These are phyloP conservation scores for Parnassius apollo DNA, from an alignment of 2,888 invertebrate genomes.

Conservation along the genomic window DNA sequence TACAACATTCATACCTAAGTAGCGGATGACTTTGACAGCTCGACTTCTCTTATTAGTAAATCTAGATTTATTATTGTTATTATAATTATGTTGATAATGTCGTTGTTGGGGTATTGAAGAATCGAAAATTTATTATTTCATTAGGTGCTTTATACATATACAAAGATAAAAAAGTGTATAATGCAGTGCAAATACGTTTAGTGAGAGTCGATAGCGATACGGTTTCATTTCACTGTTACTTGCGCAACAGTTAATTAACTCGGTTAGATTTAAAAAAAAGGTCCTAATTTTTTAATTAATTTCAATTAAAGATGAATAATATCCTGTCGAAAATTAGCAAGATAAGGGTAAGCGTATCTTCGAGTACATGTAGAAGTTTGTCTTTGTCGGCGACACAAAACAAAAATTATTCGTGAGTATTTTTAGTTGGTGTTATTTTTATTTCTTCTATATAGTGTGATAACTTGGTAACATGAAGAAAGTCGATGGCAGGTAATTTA, in stretches of 20 bases:
- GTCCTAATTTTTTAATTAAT: constrained; percentile 8
- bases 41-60: too few relatives aligned
- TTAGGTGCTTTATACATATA: background rate
- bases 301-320: constrained; percentile 46
- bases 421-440: background rate
- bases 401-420: constrained; percentile 63
- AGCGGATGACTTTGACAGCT: too few relatives aligned
- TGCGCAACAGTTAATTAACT: constrained; percentile 5
- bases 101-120: too few relatives aligned
- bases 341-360: constrained; percentile 31
- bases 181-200: background rate
- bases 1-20: too few relatives aligned
- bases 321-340: constrained; percentile 42
- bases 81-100: too few relatives aligned
- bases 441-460: too few relatives aligned
- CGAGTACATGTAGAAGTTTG: constrained; percentile 48
- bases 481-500: too few relatives aligned
- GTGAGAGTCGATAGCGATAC: too few relatives aligned
- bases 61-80: too few relatives aligned
- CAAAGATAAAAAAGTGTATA: background rate
- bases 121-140: too few relatives aligned
- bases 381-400: constrained; percentile 54
- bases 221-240: background rate
- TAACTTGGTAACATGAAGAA: too few relatives aligned
- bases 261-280: background rate